Conservation (phyloP, 2,797 vertebrate genomes). For the Falco naumanni region DNA sequence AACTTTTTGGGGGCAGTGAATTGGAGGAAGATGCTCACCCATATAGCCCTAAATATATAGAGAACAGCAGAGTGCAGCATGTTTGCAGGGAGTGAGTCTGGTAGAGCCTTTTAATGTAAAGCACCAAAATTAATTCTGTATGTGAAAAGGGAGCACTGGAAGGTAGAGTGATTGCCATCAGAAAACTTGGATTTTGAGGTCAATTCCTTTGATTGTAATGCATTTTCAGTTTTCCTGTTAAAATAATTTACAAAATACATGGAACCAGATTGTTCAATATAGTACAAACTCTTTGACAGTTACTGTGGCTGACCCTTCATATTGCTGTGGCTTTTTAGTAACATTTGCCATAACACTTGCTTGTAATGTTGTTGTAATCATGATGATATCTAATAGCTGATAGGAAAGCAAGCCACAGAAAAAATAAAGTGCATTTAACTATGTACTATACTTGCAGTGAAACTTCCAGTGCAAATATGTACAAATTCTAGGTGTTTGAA, state of each 20-base stretch:
- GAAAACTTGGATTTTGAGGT: neutral
- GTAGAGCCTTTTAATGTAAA: neutral
- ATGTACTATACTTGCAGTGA: neutral
- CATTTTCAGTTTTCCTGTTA: neutral
- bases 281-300: neutral
- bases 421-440: neutral
- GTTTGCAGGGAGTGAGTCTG: neutral
- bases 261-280: neutral
- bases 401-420: neutral
- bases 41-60: accelerated
- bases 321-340: neutral
- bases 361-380: neutral
- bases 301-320: neutral
- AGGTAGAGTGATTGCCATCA: neutral
- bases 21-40: neutral
- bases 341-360: neutral
- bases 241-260: neutral
- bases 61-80: neutral
- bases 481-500: neutral
- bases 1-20: accelerated
- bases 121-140: neutral
- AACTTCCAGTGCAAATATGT: neutral
- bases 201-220: neutral
- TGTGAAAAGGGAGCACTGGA: neutral
- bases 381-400: neutral